Evolutionary conservation across 2,888 invertebrate genomes (phyloP), one percentile per base, ranked within the genome.

Genomic region (Odontomyia ornata): DNA sequence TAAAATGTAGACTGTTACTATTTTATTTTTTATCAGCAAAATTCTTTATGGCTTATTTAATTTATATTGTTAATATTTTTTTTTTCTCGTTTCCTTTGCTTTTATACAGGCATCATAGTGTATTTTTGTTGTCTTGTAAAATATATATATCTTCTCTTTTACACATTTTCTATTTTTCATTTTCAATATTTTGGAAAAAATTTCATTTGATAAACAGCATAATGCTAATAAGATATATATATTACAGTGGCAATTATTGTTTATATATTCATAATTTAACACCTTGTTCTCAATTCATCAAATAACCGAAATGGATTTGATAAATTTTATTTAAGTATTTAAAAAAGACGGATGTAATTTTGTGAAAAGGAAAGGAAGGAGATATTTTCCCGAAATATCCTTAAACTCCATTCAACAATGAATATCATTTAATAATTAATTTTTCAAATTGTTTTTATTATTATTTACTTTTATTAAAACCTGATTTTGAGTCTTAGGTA

Each of bases 71-170:
- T 67, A 69, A 23, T 60, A 23, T 60, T 9, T 60, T 5, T 25
- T 60, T 60, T 15, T 18, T 15, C 4, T 52, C 15, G 52, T 52
- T 52, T 52, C 18, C 52, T 36, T 18, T 52, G 11, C 23, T 47
- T 72, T 72, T 56, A 28, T 73, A 73, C 73, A 73, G 73, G 73
- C 73, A 73, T 73, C 60, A 36, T 60, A 69, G 28, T 69, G 69
- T 27, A 65, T 65, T 36, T 36, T 36, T 3, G 52, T 13, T n/a
- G 52, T 52, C 23, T 23, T 21, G 25, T 60, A 60, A 60, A 60
- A 57, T 73, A 57, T 27, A n/a, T n/a, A 56, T 57, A 23, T 73
- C 30, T 52, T 52, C 43, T 69, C 47, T 47, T 67, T 69, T 69
- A 69, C 69, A 69, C 46, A 13, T 69, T 46, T 69, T 47, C 30